phyloP scores from a whole-genome alignment of 2,888 invertebrate genomes.

The Tachina grossa region DNA sequence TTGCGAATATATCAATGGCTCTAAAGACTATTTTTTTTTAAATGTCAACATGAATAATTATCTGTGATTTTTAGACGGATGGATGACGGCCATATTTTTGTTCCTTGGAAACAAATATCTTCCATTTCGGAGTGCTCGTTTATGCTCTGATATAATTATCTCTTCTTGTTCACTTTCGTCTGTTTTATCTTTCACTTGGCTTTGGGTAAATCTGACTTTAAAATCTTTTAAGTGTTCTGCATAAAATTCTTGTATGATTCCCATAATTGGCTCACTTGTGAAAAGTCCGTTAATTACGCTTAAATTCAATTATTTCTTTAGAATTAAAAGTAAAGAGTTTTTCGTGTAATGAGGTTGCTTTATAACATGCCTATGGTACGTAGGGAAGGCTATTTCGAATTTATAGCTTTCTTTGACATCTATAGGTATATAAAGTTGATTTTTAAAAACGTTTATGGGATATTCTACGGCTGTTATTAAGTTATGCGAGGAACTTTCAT shows the following conservation, averaged over 20 bases:
- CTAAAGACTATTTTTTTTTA: not conserved
- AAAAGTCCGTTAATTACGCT: slow-evolving; percentile 10
- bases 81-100: too few relatives aligned
- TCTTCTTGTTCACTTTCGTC: slow-evolving; percentile 24
- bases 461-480: not conserved
- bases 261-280: slow-evolving; percentile 1
- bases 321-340: not conserved
- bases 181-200: slow-evolving; percentile 14
- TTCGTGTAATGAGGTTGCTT: not conserved
- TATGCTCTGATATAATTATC: slow-evolving; percentile 8
- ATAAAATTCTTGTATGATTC: too few relatives aligned
- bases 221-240: too few relatives aligned
- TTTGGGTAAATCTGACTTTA: slow-evolving; percentile 17
- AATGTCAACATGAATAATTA: not conserved
- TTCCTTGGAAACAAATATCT: slow-evolving; percentile 3
- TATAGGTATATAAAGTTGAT: not conserved
- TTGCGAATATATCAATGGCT: not conserved
- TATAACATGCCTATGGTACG: slow-evolving; percentile 12
- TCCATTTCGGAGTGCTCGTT: slow-evolving; percentile 20
- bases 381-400: slow-evolving; percentile 9
- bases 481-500: not conserved
- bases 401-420: not conserved
- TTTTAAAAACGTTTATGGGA: slow-evolving; percentile 20
- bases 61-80: not conserved
- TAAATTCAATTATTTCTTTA: slow-evolving; percentile 10